Percentiles rank a stretch among this genome's conserved stretches.
phyloP scores from a whole-genome alignment of 2,797 vertebrate genomes.

The Astyanax mexicanus region DNA sequence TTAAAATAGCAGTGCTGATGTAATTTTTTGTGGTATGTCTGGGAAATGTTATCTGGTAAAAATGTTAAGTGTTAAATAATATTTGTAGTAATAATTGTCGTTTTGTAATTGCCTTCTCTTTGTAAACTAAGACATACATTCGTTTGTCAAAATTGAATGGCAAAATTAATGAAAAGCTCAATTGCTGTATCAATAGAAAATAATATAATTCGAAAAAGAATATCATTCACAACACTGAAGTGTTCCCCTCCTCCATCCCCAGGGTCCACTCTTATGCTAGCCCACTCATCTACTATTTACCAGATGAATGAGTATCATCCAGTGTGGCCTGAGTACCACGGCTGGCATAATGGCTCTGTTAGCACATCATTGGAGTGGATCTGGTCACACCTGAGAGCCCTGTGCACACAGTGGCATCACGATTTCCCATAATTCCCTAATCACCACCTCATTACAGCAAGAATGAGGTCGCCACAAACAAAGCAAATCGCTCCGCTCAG shows the following conservation, averaged over 20 bases:
- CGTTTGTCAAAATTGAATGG: no score
- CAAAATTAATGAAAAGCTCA: no score
- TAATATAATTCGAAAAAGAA: no score
- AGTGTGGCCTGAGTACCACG: conserved; percentile 56
- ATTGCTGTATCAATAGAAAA: no score
- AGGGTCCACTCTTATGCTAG: neutral
- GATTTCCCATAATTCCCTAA: conserved; percentile 71
- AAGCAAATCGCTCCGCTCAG: conserved; percentile 63
- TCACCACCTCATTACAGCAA: conserved; percentile 74
- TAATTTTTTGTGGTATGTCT: no score
- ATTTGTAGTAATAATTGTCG: no score
- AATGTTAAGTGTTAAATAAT: no score
- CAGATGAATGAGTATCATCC: conserved; percentile 64
- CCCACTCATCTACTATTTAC: conserved; percentile 52
- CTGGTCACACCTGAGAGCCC: conserved; percentile 69
- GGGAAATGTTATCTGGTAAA: no score
- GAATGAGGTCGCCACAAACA: conserved; percentile 66
- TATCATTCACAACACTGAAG: no score
- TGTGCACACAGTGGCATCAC: conserved; percentile 62
- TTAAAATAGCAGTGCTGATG: no score
- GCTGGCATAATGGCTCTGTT: conserved; percentile 64
- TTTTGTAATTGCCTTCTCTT: no score
- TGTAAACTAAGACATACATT: no score
- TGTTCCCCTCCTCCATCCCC: neutral
- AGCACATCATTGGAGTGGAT: conserved; percentile 69